phyloP scores from a whole-genome alignment of 2,888 invertebrate genomes.

The Brachynemurus nebulosus region DNA sequence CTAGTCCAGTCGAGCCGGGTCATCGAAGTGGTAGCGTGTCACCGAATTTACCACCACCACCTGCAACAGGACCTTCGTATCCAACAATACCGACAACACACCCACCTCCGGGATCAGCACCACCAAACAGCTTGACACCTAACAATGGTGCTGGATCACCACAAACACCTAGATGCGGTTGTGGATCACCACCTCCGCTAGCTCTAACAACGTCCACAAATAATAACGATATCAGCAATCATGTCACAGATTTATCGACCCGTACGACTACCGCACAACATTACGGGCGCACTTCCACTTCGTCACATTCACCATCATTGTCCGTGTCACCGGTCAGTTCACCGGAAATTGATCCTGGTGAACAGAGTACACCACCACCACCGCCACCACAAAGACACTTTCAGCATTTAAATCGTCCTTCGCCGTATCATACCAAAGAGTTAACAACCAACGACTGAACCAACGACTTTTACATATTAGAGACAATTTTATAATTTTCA shows the following conservation, averaged over 20 bases:
- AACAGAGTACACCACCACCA: not conserved
- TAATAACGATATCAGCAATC: not conserved
- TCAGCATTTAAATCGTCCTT: not conserved
- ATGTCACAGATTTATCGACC: slow-evolving; percentile 4
- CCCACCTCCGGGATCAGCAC: too few species aligned
- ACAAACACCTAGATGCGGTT: not conserved
- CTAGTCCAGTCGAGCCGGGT: not conserved
- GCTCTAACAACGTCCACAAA: slow-evolving; percentile 5
- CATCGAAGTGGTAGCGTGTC: slow-evolving; percentile 1
- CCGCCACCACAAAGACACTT: too few species aligned
- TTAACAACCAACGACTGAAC: not conserved
- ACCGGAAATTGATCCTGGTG: slow-evolving; percentile 9
- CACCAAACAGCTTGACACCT: not conserved
- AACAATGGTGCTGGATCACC: not conserved
- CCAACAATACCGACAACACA: not conserved
- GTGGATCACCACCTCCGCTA: slow-evolving; percentile 6
- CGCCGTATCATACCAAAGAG: too few species aligned
- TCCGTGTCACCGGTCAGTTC: slow-evolving; percentile 3
- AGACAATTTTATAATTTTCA: not conserved
- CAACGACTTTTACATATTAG: not conserved
- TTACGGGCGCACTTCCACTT: not conserved
- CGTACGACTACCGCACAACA: not conserved
- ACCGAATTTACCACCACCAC: slow-evolving; percentile 2
- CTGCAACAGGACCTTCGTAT: not conserved
- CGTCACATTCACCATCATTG: not conserved